A percentile compares a stretch with the other conserved stretches of the same genome.
Evolutionary conservation across 2,888 invertebrate species (phyloP).

Genomic region (Rhodophaea formosa): DNA sequence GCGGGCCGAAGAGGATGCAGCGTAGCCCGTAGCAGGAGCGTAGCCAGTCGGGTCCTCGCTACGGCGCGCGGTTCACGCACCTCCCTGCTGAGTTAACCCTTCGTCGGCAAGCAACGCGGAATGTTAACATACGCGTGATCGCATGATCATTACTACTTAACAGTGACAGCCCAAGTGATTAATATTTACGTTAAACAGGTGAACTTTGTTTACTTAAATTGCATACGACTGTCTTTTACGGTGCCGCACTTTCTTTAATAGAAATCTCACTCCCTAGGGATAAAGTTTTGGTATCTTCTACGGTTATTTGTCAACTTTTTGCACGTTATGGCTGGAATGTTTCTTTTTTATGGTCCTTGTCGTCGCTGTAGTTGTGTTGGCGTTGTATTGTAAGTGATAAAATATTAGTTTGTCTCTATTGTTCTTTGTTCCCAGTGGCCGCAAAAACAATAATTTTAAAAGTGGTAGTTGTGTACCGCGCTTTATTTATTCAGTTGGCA

Average conservation of each 20-base stretch:
- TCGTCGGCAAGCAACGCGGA: slow-evolving; percentile 43
- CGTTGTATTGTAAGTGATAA: slow-evolving; percentile 14
- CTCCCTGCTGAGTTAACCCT: slow-evolving; percentile 23
- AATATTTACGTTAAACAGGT: slow-evolving; percentile 66
- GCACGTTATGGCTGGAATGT: slow-evolving; percentile 33
- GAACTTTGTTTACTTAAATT: slow-evolving; percentile 53
- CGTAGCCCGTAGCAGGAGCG: slow-evolving; percentile 40
- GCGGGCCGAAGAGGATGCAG: slow-evolving; percentile 53
- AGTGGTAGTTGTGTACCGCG: background rate
- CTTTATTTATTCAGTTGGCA: background rate
- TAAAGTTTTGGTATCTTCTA: slow-evolving; percentile 48
- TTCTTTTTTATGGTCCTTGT: slow-evolving; percentile 27
- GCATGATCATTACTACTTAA: slow-evolving; percentile 59
- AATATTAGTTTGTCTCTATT: slow-evolving; percentile 2
- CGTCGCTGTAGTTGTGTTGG: slow-evolving; percentile 19
- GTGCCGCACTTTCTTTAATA: slow-evolving; percentile 49
- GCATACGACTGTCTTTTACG: slow-evolving; percentile 40
- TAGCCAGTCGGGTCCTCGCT: slow-evolving; percentile 56
- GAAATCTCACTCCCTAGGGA: slow-evolving; percentile 47
- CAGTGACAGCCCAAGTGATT: slow-evolving; percentile 68
- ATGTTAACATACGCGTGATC: slow-evolving; percentile 63
- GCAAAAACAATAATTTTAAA: background rate
- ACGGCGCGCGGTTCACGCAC: slow-evolving; percentile 38
- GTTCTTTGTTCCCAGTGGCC: slow-evolving; percentile 1
- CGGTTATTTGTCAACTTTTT: slow-evolving; percentile 42